Evolutionary conservation across 2,113 vertebrate genomes (phyloP), one percentile per base, ranked within the genome.

Genomic region (Rhea pennata): DNA sequence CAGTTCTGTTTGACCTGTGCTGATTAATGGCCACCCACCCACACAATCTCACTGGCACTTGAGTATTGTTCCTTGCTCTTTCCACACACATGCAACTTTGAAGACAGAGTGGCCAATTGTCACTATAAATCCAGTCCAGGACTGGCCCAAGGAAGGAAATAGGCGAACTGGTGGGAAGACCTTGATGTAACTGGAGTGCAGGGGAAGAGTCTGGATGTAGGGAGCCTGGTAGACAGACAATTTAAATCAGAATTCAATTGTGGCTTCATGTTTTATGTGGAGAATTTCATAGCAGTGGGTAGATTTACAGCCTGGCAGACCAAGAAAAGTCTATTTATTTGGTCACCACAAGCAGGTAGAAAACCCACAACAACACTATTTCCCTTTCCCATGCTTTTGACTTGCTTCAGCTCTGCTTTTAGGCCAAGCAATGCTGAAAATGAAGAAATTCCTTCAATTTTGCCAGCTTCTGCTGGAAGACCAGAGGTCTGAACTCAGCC

Each of bases 371-470:
- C 39, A 81, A 66, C 5, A 67, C 1, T 3, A 46, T 62, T 80
- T 90, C 33, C 56, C 62, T 21, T 87, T 88, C 56, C 51, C 23
- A 5, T 50, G 15, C 29, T 88, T 42, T 87, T 69, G 79, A 26
- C 46, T 90, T 24, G 40, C 62, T 86, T 90, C 51, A 42, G 27
- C 40, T 88, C 54, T 78, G 29, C 67, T 90, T 40, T 23, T 93
- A 67, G 24, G 54, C 69, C 75, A 84, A 92, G 51, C 26, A 74
- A 66, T 39, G n/a, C 65, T 42, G 26, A 93, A 65, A 93, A 87
- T 51, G 80, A 96, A 93, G 44, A 77, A 70, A 88, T 59, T 78
- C 73, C 65, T 88, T 87, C 29, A 67, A 67, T 90, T 92, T 58
- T 88, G 50, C 54, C 78, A 90, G 19, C 20, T 91, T 88, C 80